phyloP scores from a whole-genome alignment of 2,113 vertebrate species.

The Tringa solitaria region DNA sequence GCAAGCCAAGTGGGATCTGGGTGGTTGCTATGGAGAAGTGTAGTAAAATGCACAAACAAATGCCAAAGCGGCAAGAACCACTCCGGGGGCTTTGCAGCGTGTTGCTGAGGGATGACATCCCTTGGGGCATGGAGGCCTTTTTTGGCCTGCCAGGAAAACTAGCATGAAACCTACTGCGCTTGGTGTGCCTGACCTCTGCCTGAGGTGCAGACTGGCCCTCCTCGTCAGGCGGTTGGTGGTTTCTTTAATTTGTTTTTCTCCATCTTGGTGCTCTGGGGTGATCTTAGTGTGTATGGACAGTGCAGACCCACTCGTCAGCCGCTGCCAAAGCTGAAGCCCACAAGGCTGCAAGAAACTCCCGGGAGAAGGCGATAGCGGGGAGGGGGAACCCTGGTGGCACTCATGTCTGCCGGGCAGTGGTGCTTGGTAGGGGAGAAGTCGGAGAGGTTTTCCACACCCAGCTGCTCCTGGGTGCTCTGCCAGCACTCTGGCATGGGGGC shows the following conservation, averaged over 20 bases:
- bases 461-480: not conserved
- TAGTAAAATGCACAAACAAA: conserved; percentile 33
- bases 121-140: not conserved
- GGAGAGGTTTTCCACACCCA: not conserved
- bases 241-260: not conserved
- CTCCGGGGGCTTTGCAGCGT: not conserved
- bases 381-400: not conserved
- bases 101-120: not conserved
- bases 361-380: not conserved
- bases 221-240: not conserved
- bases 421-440: not conserved
- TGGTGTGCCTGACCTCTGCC: not conserved
- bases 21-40: conserved; percentile 42
- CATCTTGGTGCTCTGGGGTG: not conserved
- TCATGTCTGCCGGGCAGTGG: rapidly evolving
- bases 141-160: not conserved
- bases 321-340: not conserved
- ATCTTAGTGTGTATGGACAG: not conserved
- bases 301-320: not conserved
- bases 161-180: not conserved
- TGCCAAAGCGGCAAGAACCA: not conserved
- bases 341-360: not conserved
- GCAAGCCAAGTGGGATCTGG: not conserved
- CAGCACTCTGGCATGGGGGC: not conserved
- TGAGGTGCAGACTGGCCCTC: not conserved